Evolutionary conservation across 1,140 invertebrate species (phyloP), one percentile per base, ranked within the genome.

Genomic region (Apis cerana): DNA sequence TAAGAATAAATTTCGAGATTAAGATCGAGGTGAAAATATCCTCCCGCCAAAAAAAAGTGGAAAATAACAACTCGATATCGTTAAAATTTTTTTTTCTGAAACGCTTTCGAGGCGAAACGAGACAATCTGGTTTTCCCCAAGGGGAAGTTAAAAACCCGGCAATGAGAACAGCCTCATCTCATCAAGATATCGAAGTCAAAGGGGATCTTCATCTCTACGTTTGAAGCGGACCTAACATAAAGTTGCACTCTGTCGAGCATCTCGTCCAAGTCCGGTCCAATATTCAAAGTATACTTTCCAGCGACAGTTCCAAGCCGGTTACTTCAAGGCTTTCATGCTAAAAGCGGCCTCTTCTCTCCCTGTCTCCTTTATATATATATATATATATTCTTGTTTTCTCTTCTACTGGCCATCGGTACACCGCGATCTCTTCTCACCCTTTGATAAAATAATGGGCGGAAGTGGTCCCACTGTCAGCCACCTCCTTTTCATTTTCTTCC

Each of bases 211-310:
- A 9, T 82, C 68, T 76, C 52, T 50, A 33, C 52, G 59, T 62
- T 71, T 75, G 62, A 80, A 27, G 68, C 68, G 80, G 33, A 82
- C 48, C 80, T 71, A 68, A 48, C 75, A 69, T 70, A 75, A 86
- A 43, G 27, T 85, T 68, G 56, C 68, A 58, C 59, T 80, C 69
- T 74, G 69, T 80, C 69, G 54, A 59, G 75, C 76, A 59, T 75
- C 68, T 62, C 78, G 59, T 52, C 62, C 65, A 67, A 50, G 69
- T 79, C 64, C 80, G 56, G 52, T 64, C 71, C 80, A 85, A 86
- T 87, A 87, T 87, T 85, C 85, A 87, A 79, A 85, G 84, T 87
- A 84, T 83, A 75, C 85, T 75, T 85, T 65, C 48, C 75, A 75
- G 75, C 84, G 85, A 85, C 84, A 85, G 54, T 84, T 56, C 23